Percentiles rank a stretch among this genome's conserved stretches.
Conservation (phyloP, 2,888 invertebrate species). For the Nasonia oneida region DNA sequence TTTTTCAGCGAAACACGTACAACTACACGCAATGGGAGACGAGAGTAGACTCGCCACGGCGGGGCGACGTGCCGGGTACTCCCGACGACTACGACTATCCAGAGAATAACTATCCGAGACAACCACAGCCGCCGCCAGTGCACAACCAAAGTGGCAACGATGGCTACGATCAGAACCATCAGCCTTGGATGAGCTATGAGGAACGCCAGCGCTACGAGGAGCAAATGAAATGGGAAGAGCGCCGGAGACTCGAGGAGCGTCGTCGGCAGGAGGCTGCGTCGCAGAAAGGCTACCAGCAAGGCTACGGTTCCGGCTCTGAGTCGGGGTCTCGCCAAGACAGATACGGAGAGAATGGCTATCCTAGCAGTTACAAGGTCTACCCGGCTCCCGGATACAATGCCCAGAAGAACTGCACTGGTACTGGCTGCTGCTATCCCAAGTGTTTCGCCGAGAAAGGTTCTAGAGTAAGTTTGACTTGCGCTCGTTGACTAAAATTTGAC, state of each 20-base stretch:
- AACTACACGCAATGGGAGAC: neutral
- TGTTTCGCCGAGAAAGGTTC: slow-evolving; percentile 94
- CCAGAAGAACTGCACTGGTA: slow-evolving; percentile 83
- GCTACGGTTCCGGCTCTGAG: slow-evolving; percentile 30
- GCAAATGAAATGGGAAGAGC: slow-evolving; percentile 8
- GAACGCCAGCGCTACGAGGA: slow-evolving; percentile 33
- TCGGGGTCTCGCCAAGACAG: slow-evolving; percentile 54
- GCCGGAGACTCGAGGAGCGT: slow-evolving; percentile 61
- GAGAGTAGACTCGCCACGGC: slow-evolving; percentile 12
- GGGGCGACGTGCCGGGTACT: slow-evolving; percentile 53
- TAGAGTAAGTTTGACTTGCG: slow-evolving; percentile 81
- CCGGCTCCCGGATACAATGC: slow-evolving; percentile 78
- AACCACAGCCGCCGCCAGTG: neutral
- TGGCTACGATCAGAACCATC: slow-evolving; percentile 19
- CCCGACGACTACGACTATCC: slow-evolving; percentile 41
- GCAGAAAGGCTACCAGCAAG: neutral
- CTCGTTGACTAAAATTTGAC: neutral
- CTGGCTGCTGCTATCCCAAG: slow-evolving; percentile 89
- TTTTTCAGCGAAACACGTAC: slow-evolving; percentile 8
- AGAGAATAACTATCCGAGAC: slow-evolving; percentile 21
- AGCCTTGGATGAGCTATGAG: slow-evolving; percentile 60
- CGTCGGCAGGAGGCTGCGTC: slow-evolving; percentile 5
- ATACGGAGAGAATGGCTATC: slow-evolving; percentile 69
- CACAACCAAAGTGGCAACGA: slow-evolving; percentile 23
- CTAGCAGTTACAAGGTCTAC: slow-evolving; percentile 80